Conservation (phyloP, 2,888 invertebrate genomes). For the Lasiommata megera region DNA sequence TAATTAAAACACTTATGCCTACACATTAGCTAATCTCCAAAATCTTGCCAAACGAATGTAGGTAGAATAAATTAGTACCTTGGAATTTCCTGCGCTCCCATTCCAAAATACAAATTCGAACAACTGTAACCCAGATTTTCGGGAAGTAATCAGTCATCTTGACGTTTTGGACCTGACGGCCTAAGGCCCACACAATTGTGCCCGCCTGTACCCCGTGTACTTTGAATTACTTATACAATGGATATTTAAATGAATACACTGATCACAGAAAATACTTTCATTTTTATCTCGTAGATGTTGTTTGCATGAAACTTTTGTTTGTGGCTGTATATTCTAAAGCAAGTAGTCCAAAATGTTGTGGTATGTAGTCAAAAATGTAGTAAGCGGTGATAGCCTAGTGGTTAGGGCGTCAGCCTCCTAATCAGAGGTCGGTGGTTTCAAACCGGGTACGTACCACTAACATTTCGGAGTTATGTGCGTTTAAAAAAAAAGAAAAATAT, state of each 20-base stretch:
- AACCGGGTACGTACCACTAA: no score
- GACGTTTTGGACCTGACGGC: conserved; percentile 18
- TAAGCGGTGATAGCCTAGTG: no score
- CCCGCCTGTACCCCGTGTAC: background rate
- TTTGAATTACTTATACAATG: background rate
- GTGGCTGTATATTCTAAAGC: no score
- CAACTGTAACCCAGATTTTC: conserved; percentile 25
- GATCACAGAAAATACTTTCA: background rate
- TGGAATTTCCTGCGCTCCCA: conserved; percentile 13
- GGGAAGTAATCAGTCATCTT: conserved; percentile 29
- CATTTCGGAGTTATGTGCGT: no score
- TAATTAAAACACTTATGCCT: no score
- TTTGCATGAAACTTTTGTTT: no score
- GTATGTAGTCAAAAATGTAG: no score
- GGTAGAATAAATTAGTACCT: conserved; percentile 9
- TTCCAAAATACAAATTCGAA: conserved; percentile 27
- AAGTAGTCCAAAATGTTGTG: no score
- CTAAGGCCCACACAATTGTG: conserved; percentile 4
- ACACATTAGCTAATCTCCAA: background rate
- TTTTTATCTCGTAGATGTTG: no score
- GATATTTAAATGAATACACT: background rate
- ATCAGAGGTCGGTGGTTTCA: no score
- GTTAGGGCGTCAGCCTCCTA: no score
- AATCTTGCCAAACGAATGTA: background rate
- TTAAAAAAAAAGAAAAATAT: no score